Percentiles rank a stretch among this genome's conserved stretches.
These are phyloP conservation scores for Invenusta paracnida DNA, from an alignment of 2,888 invertebrate species.

Conservation along the genomic window DNA sequence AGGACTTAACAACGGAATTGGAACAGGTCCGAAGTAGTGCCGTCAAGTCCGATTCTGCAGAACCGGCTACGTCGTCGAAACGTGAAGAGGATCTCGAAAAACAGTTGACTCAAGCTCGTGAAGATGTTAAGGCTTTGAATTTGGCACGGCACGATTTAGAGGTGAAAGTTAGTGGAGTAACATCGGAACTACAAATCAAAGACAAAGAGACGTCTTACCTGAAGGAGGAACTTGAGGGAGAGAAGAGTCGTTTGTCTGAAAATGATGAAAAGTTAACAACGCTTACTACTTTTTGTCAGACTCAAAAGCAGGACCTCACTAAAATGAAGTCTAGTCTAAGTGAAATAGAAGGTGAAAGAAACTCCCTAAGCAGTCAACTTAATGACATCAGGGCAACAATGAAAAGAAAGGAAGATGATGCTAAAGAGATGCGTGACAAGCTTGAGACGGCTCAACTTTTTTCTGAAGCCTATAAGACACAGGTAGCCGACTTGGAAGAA, in stretches of 20 bases:
- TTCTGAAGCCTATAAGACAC: not conserved
- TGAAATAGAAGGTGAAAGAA: not conserved
- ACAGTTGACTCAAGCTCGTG: not conserved
- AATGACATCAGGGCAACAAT: not conserved
- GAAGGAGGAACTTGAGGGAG: not conserved
- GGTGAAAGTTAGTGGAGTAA: not conserved
- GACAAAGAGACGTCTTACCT: not conserved
- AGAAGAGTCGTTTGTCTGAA: not conserved
- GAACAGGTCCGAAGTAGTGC: not conserved
- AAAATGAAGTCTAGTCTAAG: not conserved
- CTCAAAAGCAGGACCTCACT: not conserved
- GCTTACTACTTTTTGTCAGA: not conserved
- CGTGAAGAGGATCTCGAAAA: not conserved
- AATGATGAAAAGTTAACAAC: not conserved
- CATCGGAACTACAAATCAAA: not conserved
- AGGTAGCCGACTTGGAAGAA: not conserved
- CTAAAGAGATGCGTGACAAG: not conserved
- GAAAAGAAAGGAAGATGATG: not conserved
- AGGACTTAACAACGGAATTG: not conserved
- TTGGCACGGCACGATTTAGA: not conserved
- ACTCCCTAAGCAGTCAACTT: not conserved
- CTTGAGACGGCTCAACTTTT: not conserved
- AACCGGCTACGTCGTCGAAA: not conserved
- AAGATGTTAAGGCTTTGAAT: not conserved
- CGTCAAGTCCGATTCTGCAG: not conserved